Evolutionary conservation across 1,140 invertebrate genomes (phyloP), one percentile per base, ranked within the genome.

Genomic region (Penaeus japonicus): DNA sequence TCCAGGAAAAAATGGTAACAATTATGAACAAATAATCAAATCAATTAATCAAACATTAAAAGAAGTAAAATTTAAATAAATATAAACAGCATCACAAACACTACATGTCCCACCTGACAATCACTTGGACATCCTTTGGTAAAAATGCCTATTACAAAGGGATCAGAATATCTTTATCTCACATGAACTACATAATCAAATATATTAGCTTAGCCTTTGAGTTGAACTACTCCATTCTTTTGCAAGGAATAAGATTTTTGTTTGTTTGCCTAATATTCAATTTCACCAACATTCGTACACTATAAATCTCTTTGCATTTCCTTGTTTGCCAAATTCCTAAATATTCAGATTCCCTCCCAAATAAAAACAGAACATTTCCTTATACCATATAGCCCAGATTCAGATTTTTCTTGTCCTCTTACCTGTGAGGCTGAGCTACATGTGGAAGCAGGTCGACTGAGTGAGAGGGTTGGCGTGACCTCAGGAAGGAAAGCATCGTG

Each of bases 401-500:
- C 32, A 70, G 4, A 4, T 10, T 73, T 30, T 32, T 10, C 4
- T 73, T n/a, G 10, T 35, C n/a, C 18, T 78, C 12, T 84, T 27
- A 86, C 84, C 84, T 80, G 75, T 22, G 77, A 79, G 17, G 54
- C 57, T 30, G 65, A 32, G n/a, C 53, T 55, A 32, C 70, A 83
- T 24, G 65, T 53, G 24, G 30, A 27, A 27, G 35, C 30, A 22
- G 55, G n/a, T 47, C 39, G n/a, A 54, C 53, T 27, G n/a, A 55
- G 53, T 22, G n/a, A 59, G 22, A n/a, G 5, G 32, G 54, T 10
- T n/a, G 55, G 24, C 1, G 30, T 35, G 4, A 87, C 62, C 62
- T 80, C 85, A 2, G 89, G 89, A 35, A 80, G 54, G 47, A 96
- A 93, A 65, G 96, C 93, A 93, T 98, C 97, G 91, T 96, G 95